Conservation (phyloP, 2,888 invertebrate genomes). For the Cheilosia pagana region DNA sequence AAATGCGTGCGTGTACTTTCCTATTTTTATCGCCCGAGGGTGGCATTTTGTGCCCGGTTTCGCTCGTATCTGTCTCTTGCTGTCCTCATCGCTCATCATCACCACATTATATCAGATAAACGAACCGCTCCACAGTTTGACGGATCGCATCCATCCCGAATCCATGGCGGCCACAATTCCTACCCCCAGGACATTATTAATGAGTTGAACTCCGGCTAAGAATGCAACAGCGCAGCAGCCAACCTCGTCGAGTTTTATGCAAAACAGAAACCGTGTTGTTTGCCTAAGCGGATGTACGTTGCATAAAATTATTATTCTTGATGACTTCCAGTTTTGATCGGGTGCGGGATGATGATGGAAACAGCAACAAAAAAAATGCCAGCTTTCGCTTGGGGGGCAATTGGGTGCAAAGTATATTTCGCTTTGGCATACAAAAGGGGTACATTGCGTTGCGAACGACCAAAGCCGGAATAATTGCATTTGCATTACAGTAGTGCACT, state of each 20-base stretch:
- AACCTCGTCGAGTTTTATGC: conserved; percentile 40
- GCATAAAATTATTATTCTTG: conserved; percentile 46
- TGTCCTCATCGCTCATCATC: conserved; percentile 61
- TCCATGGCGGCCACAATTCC: background rate
- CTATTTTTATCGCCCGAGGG: conserved; percentile 46
- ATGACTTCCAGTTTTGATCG: conserved; percentile 10
- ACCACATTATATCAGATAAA: conserved; percentile 33
- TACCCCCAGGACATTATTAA: conserved; percentile 63
- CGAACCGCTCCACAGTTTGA: conserved; percentile 53
- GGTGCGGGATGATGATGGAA: background rate
- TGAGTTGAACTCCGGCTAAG: conserved; percentile 61
- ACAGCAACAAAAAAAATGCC: background rate
- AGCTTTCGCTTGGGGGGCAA: conserved; percentile 36
- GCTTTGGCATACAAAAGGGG: conserved; percentile 16
- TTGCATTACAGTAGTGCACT: conserved; percentile 73
- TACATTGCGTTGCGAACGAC: background rate
- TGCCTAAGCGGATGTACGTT: conserved; percentile 49
- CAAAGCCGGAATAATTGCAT: conserved; percentile 67
- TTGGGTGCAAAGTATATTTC: conserved; percentile 67
- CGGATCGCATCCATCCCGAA: conserved; percentile 33
- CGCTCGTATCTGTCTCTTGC: conserved; percentile 27
- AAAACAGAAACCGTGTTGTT: conserved; percentile 47
- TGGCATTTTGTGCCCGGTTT: conserved; percentile 57
- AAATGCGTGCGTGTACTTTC: conserved; percentile 41
- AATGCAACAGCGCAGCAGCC: conserved; percentile 20